Evolutionary conservation across 2,113 vertebrate genomes (phyloP).

Genomic region (Laticauda laticaudata): DNA sequence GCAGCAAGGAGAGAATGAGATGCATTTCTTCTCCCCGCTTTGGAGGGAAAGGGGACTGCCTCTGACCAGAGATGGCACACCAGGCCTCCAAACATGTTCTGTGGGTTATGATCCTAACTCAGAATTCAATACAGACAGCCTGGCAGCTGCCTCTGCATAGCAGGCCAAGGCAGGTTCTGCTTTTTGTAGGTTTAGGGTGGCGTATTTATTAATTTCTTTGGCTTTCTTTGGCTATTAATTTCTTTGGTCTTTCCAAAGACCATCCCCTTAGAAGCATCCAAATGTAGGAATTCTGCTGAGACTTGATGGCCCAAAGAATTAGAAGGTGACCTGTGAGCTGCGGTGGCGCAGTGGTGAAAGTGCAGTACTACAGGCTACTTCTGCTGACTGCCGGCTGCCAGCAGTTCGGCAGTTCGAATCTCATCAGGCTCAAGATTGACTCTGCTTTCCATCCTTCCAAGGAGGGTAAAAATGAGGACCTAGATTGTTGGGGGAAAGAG

Average conservation of each 20-base stretch:
- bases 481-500: too few species aligned
- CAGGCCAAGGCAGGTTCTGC: not conserved
- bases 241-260: not conserved
- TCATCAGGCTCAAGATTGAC: too few species aligned
- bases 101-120: not conserved
- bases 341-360: too few species aligned
- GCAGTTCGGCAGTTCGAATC: too few species aligned
- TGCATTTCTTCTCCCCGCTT: not conserved
- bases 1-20: slow-evolving; percentile 32
- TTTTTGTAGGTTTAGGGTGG: not conserved
- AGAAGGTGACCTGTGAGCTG: not conserved
- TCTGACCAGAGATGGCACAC: not conserved
- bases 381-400: too few species aligned
- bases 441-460: too few species aligned
- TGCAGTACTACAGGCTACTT: too few species aligned
- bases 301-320: not conserved
- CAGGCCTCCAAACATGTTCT: slow-evolving; percentile 20
- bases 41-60: not conserved
- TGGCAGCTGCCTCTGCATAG: not conserved
- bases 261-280: not conserved
- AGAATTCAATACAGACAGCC: not conserved
- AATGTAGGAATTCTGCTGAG: not conserved
- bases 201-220: not conserved
- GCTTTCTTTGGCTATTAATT: not conserved
- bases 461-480: too few species aligned